Base-by-base conservation (phyloP, 1,140 invertebrate species). In the Drosophila micromelanica region DNA sequence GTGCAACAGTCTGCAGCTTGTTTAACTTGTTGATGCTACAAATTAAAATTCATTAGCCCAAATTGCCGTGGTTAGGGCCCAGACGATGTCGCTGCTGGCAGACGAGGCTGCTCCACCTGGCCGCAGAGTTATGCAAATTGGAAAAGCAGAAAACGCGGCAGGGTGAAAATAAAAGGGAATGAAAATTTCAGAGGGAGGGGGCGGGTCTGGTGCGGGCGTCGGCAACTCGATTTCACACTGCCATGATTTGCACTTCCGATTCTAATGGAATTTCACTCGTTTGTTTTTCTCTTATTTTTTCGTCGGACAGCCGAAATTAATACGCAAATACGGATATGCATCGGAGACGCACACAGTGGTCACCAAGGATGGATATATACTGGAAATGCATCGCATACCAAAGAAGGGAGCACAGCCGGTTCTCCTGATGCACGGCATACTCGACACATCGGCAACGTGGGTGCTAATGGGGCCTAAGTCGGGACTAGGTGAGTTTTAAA, bases 401-500 rank as follows among this genome's bases (percentile, higher is more conserved):
- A 92, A 91, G 73, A 78, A 78, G 51, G 90, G 90, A 5, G 91
- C 91, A 0, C 89, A 90, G 52, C 86, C 90, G 2, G 93, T 92
- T 17, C 94, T 93, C 63, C 80, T 95, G 2, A 91, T 96, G 75
- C 97, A 97, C 89, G 97, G 96, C 6, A 91, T 97, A 15, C 76
- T 96, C 3, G 94, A 94, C 2, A 95, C 95, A 11, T 96, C 95
- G 1, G 94, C 95, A 1, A 95, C 96, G 71, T 94, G 93, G 20
- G 96, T 43, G 95, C 94, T 84, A 95, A 97, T 92, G 94, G 97
- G 15, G 5, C 96, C 52, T 59, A 94, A 94, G 9, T 95, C 94
- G 67, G 94, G 93, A 11, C 89, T 97, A 55, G 92, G 91, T 87
- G 49, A 81, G 84, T 67, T n/a, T n/a, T 0, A 5, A 9, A 1